Base-by-base conservation (phyloP, 2,888 invertebrate species). In the Leucophenga montana region DNA sequence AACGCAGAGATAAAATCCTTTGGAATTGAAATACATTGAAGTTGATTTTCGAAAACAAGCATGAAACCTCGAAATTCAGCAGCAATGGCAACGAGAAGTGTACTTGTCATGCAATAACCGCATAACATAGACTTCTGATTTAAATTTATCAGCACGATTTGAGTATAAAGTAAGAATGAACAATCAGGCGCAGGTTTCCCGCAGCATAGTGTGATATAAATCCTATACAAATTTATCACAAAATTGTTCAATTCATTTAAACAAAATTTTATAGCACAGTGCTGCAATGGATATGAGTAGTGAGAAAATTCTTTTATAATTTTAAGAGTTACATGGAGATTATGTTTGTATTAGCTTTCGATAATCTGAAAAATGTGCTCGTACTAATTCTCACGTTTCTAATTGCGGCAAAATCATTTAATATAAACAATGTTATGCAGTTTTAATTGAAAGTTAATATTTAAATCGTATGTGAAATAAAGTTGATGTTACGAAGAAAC, bases 11-110 rank as follows among this genome's bases (percentile, higher is more conserved):
- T 79, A 80, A 79, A 82, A 75, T 80, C 77, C 76, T 77, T 69
- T 77, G 77, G 77, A 78, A 79, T 77, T 75, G 77, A 71, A 79
- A 84, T 80, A 77, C 80, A 72, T 71, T 73, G 64, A 67, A 73
- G 62, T 73, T 70, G 70, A 70, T 73, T 75, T 68, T 66, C 69
- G 71, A 74, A 68, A 73, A 68, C 74, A 77, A 69, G 75, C 70
- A 73, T 39, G 39, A 39, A 39, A 27, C 73, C 75, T 73, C 79
- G 70, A 80, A 81, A 83, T 78, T 76, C 75, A 75, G 16, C 9
- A 11, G 44, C 20, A 61, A 71, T 59, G 76, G 71, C 50, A 73
- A 59, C 64, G 67, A 65, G 11, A 48, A 74, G 70, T 70, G 50
- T 53, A 73, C 59, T 68, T 61, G n/a, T 68, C 68, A 62, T 13